phyloP scores from a whole-genome alignment of 2,888 invertebrate genomes.

The Chrysodeixis includens region DNA sequence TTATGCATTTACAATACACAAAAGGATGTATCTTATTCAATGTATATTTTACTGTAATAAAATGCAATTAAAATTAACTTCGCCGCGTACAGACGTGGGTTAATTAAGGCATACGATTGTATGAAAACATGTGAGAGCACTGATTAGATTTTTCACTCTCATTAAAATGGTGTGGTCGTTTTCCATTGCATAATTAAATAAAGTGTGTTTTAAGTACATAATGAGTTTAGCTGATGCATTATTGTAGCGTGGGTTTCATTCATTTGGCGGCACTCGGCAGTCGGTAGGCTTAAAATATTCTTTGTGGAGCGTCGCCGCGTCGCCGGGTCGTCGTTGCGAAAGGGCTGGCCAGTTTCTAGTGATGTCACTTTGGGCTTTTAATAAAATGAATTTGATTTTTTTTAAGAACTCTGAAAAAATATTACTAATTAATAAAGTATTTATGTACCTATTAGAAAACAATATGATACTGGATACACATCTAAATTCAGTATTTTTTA shows the following conservation, averaged over 20 bases:
- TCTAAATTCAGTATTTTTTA: too few relatives aligned
- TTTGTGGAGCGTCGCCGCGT: constrained; percentile 53
- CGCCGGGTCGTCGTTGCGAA: constrained; percentile 47
- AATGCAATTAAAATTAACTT: not conserved
- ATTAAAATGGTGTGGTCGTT: constrained; percentile 39
- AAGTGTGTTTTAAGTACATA: constrained; percentile 46
- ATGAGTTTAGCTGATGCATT: constrained; percentile 45
- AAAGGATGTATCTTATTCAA: not conserved
- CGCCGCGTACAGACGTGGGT: not conserved
- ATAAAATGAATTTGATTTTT: not conserved
- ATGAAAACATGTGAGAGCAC: constrained; percentile 11
- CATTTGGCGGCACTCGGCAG: constrained; percentile 57
- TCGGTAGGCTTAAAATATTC: constrained; percentile 61
- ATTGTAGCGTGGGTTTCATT: constrained; percentile 54
- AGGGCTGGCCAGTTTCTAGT: constrained; percentile 56
- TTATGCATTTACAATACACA: not conserved
- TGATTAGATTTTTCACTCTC: constrained; percentile 49
- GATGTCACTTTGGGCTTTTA: constrained; percentile 29
- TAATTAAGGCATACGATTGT: constrained; percentile 6
- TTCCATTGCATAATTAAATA: constrained; percentile 34
- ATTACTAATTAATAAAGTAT: too few relatives aligned
- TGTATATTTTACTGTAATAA: not conserved
- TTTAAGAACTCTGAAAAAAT: too few relatives aligned
- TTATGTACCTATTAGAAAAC: too few relatives aligned
- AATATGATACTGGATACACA: too few relatives aligned